These are phyloP conservation scores for Protobothrops mucrosquamatus DNA, from an alignment of 2,113 vertebrate species.

Conservation along the genomic window DNA sequence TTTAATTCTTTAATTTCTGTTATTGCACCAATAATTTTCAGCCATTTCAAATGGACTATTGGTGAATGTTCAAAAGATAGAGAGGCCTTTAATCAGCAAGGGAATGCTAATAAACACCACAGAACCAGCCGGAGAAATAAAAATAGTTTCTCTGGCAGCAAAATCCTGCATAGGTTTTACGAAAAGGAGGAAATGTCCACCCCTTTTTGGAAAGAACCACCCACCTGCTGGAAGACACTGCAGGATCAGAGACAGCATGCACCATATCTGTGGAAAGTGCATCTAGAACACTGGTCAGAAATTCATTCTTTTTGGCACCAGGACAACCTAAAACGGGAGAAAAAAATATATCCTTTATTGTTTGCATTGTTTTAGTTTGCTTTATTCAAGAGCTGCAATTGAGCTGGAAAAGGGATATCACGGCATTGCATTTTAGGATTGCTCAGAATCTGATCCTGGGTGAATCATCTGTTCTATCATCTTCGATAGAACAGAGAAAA, in stretches of 20 bases:
- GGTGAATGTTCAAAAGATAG: not conserved
- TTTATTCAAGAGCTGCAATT: too few relatives aligned
- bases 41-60: not conserved
- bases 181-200: not conserved
- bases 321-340: slow-evolving; percentile 84
- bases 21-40: not conserved
- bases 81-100: not conserved
- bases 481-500: not conserved
- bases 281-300: slow-evolving; percentile 94
- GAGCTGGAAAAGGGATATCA: not conserved
- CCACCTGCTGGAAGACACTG: slow-evolving; percentile 83
- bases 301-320: slow-evolving; percentile 92
- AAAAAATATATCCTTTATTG: not conserved
- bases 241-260: slow-evolving; percentile 88
- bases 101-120: not conserved
- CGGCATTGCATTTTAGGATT: not conserved
- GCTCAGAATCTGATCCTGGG: not conserved
- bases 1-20: not conserved
- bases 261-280: slow-evolving; percentile 97
- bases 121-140: not conserved
- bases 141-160: not conserved
- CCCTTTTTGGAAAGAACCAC: slow-evolving; percentile 9
- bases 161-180: not conserved
- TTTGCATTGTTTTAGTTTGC: not conserved
- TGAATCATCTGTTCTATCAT: not conserved